Conservation (phyloP, 2,797 vertebrate species). For the Chelmon rostratus region DNA sequence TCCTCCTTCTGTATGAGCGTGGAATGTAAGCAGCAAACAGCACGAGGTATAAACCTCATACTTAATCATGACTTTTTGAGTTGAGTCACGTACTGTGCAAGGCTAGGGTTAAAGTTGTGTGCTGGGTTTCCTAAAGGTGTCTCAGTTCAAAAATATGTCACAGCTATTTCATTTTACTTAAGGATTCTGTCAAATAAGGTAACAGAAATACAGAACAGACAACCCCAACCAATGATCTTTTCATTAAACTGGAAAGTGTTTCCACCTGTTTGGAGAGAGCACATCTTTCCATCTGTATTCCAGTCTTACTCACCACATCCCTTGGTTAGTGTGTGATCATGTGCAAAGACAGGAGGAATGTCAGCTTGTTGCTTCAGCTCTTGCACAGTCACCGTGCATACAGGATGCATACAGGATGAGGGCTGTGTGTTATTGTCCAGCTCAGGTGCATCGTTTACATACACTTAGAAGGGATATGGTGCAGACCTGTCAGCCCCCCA, state of each 20-base stretch:
- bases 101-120: not conserved
- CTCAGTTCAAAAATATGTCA: not conserved
- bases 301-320: slow-evolving; percentile 53
- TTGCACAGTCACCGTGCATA: slow-evolving; percentile 26
- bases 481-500: too few relatives aligned
- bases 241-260: slow-evolving; percentile 64
- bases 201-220: slow-evolving; percentile 47
- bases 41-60: not conserved
- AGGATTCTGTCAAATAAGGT: slow-evolving; percentile 35
- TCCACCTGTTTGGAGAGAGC: slow-evolving; percentile 61
- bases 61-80: not conserved
- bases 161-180: not conserved
- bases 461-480: not conserved
- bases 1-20: slow-evolving; percentile 11
- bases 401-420: not conserved
- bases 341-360: slow-evolving; percentile 62
- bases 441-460: not conserved
- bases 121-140: not conserved
- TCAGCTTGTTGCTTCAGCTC: slow-evolving; percentile 65
- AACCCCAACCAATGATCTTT: slow-evolving; percentile 64
- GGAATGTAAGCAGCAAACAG: slow-evolving; percentile 2
- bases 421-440: slow-evolving; percentile 4
- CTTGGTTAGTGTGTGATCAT: slow-evolving; percentile 61
- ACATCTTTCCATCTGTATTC: slow-evolving; percentile 64
- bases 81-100: not conserved